A percentile compares a stretch with the other conserved stretches of the same genome.
Conservation (phyloP, 2,113 vertebrate species). For the Poeciliopsis occidentalis region DNA sequence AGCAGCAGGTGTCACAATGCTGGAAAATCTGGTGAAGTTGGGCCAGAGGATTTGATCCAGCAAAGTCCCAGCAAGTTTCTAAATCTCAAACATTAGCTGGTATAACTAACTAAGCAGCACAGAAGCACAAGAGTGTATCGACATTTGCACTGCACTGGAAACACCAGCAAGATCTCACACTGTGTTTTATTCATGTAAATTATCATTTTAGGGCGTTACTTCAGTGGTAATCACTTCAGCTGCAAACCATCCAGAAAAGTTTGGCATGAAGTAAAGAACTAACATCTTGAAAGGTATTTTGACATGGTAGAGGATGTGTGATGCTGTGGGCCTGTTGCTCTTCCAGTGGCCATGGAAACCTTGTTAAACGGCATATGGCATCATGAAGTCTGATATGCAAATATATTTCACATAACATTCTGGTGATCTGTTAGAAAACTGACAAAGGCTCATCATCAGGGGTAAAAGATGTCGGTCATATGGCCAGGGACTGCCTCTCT, state of each 20-base stretch:
- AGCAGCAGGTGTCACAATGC: slow-evolving; percentile 16
- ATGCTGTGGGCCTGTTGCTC: background rate
- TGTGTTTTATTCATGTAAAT: background rate
- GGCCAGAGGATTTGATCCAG: background rate
- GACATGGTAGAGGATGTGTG: slow-evolving; percentile 12
- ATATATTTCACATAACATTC: background rate
- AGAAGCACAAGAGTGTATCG: slow-evolving; percentile 13
- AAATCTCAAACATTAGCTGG: slow-evolving; percentile 9
- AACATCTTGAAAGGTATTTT: slow-evolving; percentile 17
- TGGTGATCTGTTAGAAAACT: no score
- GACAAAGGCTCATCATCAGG: no score
- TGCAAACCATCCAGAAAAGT: background rate
- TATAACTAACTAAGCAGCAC: background rate
- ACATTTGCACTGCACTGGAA: no score
- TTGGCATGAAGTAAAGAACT: background rate
- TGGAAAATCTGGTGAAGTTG: slow-evolving; percentile 1
- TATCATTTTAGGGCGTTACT: background rate
- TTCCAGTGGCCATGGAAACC: background rate
- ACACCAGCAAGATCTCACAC: no score
- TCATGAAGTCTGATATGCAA: background rate
- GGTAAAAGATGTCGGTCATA: background rate
- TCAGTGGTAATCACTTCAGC: background rate
- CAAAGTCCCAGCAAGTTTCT: slow-evolving; percentile 7
- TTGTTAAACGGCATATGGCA: background rate
- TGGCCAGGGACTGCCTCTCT: background rate